Conservation (phyloP, 2,888 invertebrate genomes). For the Rhabditoides inermis region DNA sequence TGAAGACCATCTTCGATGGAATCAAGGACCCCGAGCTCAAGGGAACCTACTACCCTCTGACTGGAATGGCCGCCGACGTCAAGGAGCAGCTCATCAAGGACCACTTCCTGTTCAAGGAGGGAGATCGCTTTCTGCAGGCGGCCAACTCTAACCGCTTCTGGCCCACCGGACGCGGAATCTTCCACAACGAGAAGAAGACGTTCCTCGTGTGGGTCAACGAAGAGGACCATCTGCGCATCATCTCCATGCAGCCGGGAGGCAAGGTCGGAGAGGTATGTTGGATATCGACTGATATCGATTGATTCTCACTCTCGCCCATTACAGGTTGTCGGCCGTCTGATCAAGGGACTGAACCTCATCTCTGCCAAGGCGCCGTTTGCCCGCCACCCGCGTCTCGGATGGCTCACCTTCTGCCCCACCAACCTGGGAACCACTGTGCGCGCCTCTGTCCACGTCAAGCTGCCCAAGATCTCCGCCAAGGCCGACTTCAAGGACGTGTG, state of each 20-base stretch:
- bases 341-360: conserved; percentile 17
- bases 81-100: conserved; percentile 85
- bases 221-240: conserved; percentile 75
- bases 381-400: conserved; percentile 66
- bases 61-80: conserved; percentile 83
- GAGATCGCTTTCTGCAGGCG: conserved; percentile 31
- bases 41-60: conserved; percentile 83
- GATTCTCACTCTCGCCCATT: too few relatives aligned
- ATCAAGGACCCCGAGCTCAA: conserved; percentile 61
- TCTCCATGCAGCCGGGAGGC: conserved; percentile 67
- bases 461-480: conserved; percentile 63
- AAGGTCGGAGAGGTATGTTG: conserved; percentile 70
- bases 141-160: conserved; percentile 19
- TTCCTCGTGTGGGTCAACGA: conserved; percentile 81
- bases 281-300: too few relatives aligned
- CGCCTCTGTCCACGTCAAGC: conserved; percentile 81
- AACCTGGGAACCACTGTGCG: conserved; percentile 76
- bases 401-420: conserved; percentile 73
- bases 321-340: conserved; percentile 13
- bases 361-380: conserved; percentile 15
- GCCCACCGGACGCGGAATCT: conserved; percentile 68
- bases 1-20: conserved; percentile 22
- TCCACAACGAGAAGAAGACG: conserved; percentile 68
- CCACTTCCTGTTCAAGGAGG: conserved; percentile 68
- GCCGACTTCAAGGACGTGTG: conserved; percentile 61